A percentile compares a stretch with the other conserved stretches of the same genome.
These are phyloP conservation scores for Sebastes itinus DNA, from an alignment of 2,797 vertebrate genomes.

Conservation along the genomic window DNA sequence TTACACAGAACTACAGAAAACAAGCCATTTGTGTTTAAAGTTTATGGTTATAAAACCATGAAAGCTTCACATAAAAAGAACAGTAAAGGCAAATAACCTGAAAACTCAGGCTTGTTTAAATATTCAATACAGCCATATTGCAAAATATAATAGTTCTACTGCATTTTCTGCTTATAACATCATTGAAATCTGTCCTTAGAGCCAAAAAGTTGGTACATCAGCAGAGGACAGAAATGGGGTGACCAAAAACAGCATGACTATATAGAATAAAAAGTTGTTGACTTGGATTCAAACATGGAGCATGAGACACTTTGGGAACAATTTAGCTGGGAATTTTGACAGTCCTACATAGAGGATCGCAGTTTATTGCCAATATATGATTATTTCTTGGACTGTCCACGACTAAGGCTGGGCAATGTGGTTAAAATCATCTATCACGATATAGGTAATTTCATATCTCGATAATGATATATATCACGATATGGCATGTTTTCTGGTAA, in stretches of 20 bases:
- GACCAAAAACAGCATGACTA: neutral
- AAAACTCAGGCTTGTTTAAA: neutral
- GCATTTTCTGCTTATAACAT: neutral
- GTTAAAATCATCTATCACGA: too few species aligned
- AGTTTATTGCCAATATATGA: neutral
- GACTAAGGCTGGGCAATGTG: too few species aligned
- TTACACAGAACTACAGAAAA: constrained; percentile 1
- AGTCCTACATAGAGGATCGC: neutral
- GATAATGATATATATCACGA: too few species aligned
- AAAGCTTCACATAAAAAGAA: neutral
- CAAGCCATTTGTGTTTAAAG: constrained; percentile 1
- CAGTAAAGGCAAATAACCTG: neutral
- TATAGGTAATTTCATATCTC: too few species aligned
- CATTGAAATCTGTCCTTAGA: neutral
- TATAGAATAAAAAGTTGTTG: neutral
- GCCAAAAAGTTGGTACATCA: neutral
- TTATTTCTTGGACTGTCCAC: neutral
- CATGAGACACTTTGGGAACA: neutral
- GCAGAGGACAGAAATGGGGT: neutral
- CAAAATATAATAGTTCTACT: neutral
- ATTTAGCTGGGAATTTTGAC: neutral
- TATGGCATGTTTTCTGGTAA: too few species aligned
- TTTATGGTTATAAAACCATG: neutral
- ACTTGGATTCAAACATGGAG: neutral
- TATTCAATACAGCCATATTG: neutral